phyloP scores from a whole-genome alignment of 2,113 vertebrate genomes.

The Serilophus lunatus region DNA sequence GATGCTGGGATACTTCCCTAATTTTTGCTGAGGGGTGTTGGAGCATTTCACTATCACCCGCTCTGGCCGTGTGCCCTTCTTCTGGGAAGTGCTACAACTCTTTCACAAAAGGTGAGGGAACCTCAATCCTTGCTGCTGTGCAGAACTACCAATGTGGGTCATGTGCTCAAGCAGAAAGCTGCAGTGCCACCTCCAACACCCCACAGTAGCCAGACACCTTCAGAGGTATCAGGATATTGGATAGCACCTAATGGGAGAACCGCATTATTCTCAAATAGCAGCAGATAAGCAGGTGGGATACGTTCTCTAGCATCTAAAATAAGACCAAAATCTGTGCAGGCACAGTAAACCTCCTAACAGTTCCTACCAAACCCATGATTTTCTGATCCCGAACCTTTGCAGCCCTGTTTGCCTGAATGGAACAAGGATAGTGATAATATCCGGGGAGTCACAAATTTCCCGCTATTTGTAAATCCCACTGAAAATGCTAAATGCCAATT shows the following conservation, averaged over 20 bases:
- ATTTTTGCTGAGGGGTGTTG: background rate
- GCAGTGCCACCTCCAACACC: background rate
- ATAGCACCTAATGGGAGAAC: background rate
- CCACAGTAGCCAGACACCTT: background rate
- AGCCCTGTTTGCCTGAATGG: background rate
- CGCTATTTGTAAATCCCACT: background rate
- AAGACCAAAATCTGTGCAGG: background rate
- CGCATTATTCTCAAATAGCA: background rate
- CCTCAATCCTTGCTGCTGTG: accelerated
- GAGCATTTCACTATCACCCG: accelerated
- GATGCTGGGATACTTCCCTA: background rate
- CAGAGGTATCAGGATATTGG: background rate
- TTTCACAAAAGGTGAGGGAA: background rate
- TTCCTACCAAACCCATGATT: background rate
- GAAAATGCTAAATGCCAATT: background rate
- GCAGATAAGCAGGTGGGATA: background rate
- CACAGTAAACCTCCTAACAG: background rate
- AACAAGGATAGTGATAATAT: too few relatives aligned
- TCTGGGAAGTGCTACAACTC: background rate
- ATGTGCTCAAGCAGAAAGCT: background rate
- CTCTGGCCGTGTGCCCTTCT: accelerated
- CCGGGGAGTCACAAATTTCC: background rate
- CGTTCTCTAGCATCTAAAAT: background rate
- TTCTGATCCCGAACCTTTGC: background rate
- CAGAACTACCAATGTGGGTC: background rate